phyloP scores from a whole-genome alignment of 2,113 vertebrate species.

The Butastur rufipennis region DNA sequence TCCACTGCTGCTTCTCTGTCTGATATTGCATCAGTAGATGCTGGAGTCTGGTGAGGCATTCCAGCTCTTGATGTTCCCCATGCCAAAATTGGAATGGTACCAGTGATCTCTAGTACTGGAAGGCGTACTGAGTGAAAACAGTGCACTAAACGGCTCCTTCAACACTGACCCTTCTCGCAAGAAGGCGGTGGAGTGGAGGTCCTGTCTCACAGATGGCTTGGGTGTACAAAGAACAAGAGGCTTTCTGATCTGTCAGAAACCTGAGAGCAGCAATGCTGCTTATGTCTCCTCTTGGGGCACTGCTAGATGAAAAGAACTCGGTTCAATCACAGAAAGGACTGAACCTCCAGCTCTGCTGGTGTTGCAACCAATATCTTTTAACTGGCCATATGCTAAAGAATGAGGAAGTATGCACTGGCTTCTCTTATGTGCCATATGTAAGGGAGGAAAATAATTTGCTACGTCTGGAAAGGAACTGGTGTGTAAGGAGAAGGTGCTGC shows the following conservation, averaged over 20 bases:
- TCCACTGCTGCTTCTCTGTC: not conserved
- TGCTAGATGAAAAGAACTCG: not conserved
- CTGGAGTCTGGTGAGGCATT: not conserved
- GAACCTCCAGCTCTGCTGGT: not conserved
- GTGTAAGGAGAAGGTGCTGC: not conserved
- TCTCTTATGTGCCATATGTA: not conserved
- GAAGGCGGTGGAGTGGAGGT: not conserved
- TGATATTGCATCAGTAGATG: not conserved
- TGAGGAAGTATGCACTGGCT: not conserved
- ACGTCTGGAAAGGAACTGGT: not conserved
- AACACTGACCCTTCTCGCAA: not conserved
- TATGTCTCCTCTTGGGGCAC: not conserved
- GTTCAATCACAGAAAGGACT: not conserved
- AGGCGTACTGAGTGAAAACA: not conserved
- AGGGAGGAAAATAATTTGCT: rapidly evolving
- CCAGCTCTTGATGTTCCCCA: not conserved
- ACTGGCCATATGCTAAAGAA: not conserved
- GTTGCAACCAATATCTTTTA: not conserved
- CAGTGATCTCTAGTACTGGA: not conserved
- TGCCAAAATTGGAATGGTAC: not conserved
- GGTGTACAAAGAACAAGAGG: not conserved
- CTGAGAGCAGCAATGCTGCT: not conserved
- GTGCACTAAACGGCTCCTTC: not conserved
- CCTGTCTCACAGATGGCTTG: not conserved
- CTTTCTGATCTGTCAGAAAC: not conserved